Evolutionary conservation across 2,797 vertebrate species (phyloP).

Genomic region (Perodicticus potto): DNA sequence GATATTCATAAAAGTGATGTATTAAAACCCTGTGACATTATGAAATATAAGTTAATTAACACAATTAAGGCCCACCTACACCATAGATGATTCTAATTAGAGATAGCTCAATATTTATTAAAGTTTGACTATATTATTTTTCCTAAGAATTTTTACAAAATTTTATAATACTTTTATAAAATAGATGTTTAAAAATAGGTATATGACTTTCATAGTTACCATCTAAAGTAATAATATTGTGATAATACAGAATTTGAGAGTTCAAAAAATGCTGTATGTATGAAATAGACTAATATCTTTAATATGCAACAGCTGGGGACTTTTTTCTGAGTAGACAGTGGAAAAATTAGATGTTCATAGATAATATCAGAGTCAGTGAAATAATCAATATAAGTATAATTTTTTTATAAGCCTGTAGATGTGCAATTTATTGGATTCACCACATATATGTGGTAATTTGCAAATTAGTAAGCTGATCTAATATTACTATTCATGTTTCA

Average conservation of each 20-base stretch:
- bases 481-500: conserved; percentile 9
- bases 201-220: background rate
- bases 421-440: background rate
- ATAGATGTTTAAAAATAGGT: conserved; percentile 42
- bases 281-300: conserved; percentile 37
- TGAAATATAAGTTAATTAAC: conserved; percentile 51
- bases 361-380: background rate
- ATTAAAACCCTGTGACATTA: conserved; percentile 49
- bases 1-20: background rate
- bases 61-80: background rate
- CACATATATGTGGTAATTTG: background rate
- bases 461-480: background rate
- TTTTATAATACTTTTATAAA: conserved; percentile 48
- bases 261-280: background rate
- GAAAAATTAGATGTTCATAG: background rate
- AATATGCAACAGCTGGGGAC: background rate
- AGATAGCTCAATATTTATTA: conserved; percentile 49
- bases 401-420: background rate
- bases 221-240: background rate
- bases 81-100: conserved; percentile 38
- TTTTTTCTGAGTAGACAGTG: background rate
- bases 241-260: background rate
- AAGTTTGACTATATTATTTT: conserved; percentile 62
- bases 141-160: conserved; percentile 26
- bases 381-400: background rate